Evolutionary conservation across 2,888 invertebrate species (phyloP), one percentile per base, ranked within the genome.

Genomic region (Crepidodera aurea): DNA sequence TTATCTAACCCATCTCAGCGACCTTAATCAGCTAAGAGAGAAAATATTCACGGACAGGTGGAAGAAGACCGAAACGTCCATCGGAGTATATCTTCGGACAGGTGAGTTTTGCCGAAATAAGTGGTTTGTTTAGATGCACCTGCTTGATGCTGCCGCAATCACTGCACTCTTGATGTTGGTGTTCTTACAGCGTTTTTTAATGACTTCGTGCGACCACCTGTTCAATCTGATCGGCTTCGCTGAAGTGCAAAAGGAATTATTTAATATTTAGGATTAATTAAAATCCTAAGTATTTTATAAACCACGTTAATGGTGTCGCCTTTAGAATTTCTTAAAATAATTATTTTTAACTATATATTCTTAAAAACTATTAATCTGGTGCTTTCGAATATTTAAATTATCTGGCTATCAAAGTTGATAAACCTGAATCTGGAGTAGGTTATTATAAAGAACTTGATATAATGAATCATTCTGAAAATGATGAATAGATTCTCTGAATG

Each of bases 11-110:
- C 8, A 18, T 42, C 18, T 42, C 8, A 2, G 1, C 7, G 42
- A 4, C 19, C 22, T 2, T 22, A 44, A 25, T 22, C 12, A 44
- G 25, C 19, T n/a, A 12, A 22, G n/a, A 13, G 22, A 22, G 19
- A 44, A 44, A 22, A 44, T 22, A 44, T 65, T 62, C 59, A 67
- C 69, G 67, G 68, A 37, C 56, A 56, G 56, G 56, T 56, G 56
- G 12, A 56, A 37, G 22, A 34, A 56, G 34, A 53, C 22, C 22
- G 22, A 56, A 46, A 13, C 34, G 19, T 39, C 15, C 27, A 48
- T 25, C n/a, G 8, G 25, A 53, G 13, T 39, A 25, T 27, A 48
- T 18, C 48, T 37, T 12, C 19, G 39, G 48, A 57, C 44, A 57
- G 57, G 57, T 57, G 57, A 46, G 12, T 4, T 53, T 53, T 39